Base-by-base conservation (phyloP, 2,888 invertebrate species). In the Macaria liturata region DNA sequence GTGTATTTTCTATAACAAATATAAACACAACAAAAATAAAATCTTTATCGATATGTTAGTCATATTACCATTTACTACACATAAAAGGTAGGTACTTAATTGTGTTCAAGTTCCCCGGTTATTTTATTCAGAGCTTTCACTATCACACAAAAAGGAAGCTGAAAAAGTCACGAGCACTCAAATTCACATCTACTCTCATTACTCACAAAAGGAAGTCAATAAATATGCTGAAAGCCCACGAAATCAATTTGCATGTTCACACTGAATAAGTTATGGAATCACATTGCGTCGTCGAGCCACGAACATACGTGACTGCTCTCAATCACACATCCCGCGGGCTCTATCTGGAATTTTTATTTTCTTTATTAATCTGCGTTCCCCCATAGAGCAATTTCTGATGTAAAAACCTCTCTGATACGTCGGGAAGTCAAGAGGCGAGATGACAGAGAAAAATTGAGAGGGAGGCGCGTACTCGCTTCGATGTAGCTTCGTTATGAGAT, bases 281-380 rank as follows among this genome's bases (percentile, higher is more conserved):
- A 57, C 65, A 70, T 75, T 76, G 67, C 55, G 58, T 59, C 63
- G 69, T 64, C 64, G 64, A 73, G 69, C 66, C 60, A 68, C 64
- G 67, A 71, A 81, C 80, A 80, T 76, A 81, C 80, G 80, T 76
- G 81, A 74, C 77, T 72, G 62, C 70, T 72, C 70, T 76, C 76
- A 81, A 84, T 84, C 81, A 81, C 76, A 76, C 69, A 71, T 73
- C 71, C 65, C 66, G 64, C 63, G 62, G 70, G 67, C 67, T 70
- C 65, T 69, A 61, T 55, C 45, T 48, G 72, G 70, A 74, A 72
- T 77, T 81, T 84, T 83, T 85, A 83, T 84, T 84, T 84, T 80
- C 79, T 84, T 83, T 87, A 84, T 86, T 87, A 88, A 88, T 88
- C 86, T 83, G 78, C 79, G 71, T 80, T 77, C 84, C 84, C 84